Base-by-base conservation (phyloP, 1,140 invertebrate species). In the Bombus waltoni region DNA sequence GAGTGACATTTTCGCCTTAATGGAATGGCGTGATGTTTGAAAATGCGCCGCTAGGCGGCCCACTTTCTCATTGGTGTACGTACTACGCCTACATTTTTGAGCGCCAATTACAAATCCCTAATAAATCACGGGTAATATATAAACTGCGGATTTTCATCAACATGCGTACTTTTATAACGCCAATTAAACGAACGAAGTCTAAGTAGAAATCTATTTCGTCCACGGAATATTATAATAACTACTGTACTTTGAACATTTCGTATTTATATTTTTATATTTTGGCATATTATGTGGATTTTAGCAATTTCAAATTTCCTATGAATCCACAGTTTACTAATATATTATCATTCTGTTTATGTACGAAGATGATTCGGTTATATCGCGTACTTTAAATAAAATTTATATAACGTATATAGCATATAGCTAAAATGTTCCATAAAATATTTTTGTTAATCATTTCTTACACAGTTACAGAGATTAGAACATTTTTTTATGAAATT, bases 1-100 rank as follows among this genome's bases (percentile, higher is more conserved):
- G 18, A n/a, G 47, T 47, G 65, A 77, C 38, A 70, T 42, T 78
- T 59, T 42, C 82, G 82, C 82, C 82, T 79, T 84, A 84, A 84
- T 35, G 44, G 5, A 66, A 44, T 40, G 40, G 11, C 44, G 40
- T 68, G 15, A 25, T 22, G 59, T 47, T 83, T 83, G 59, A 44
- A 83, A 83, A 83, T 32, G 59, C 73, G 22, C 73, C 81, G 44
- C 73, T 76, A 76, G 57, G 72, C 15, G 40, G 59, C 32, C 32
- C 35, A 22, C 10, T 66, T 83, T 25, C 42, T 66, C 47, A 75
- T 82, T 82, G 81, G 72, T 11, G 13, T 10, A 22, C 32, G 28
- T n/a, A 38, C 1, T 3, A 13, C 15, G 1, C 10, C n/a, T 9
- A 35, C n/a, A 28, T 42, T 42, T 28, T n/a, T 73, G 40, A n/a